Evolutionary conservation across 1,140 invertebrate genomes (phyloP), one percentile per base, ranked within the genome.

Genomic region (Philotrypesis tridentata): DNA sequence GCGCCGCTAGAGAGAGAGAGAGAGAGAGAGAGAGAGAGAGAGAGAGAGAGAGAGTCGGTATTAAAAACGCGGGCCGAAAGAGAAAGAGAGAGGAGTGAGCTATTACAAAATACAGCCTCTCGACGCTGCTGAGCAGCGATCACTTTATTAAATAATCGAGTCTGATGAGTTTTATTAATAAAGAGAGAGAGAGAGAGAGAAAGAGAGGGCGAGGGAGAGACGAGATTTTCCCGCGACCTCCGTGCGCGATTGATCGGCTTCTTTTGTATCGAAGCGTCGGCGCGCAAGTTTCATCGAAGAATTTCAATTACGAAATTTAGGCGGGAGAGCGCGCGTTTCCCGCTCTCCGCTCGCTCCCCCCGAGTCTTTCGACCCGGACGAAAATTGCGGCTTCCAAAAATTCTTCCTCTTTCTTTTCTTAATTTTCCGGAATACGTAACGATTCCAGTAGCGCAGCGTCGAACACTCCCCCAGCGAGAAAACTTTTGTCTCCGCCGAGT

Each of bases 241-340:
- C 83, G 77, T 84, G n/a, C n/a, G n/a, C 84, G 85, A 77, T 84
- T 60, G 17, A 71, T 8, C 68, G 31, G 70, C 55, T 72, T 63
- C 40, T 72, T 73, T 72, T 79, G 33, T 73, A 73, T 21, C 77
- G 17, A 21, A 17, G 25, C 68, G 23, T 31, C 71, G n/a, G n/a
- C n/a, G n/a, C n/a, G 48, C 71, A 63, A 65, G 21, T 80, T 67
- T 48, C 21, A 74, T 74, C 70, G 65, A 67, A 80, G 71, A 80
- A 80, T 80, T 80, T 80, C 55, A 80, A 80, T 80, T 74, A 48
- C 33, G 40, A 73, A 73, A 73, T 73, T 73, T 73, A 29, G 12
- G 1, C 14, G 14, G 12, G 17, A 70, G 23, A 17, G 29, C 29
- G n/a, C 67, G 17, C 21, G 12, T 43, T 71, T 40, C 31, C n/a